A percentile compares a stretch with the other conserved stretches of the same genome.
Conservation (phyloP, 92 coral and sea anemone genomes). For the Pocillopora meandrina region DNA sequence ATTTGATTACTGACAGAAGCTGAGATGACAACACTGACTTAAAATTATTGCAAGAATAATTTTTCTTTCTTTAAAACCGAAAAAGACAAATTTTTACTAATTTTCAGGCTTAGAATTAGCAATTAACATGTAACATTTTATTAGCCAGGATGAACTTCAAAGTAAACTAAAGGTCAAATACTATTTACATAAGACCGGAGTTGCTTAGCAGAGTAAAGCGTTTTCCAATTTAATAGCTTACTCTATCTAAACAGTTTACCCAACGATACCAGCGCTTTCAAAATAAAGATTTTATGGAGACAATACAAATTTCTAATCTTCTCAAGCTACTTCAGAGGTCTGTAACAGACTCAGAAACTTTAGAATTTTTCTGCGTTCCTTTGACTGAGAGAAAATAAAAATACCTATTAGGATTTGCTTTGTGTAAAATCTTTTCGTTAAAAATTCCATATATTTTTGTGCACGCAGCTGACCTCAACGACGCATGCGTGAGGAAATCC, state of each 20-base stretch:
- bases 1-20: not conserved
- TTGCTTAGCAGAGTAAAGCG: not conserved
- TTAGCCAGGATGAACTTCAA: not conserved
- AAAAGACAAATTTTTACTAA: not conserved
- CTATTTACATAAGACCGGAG: slow-evolving; percentile 4
- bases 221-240: slow-evolving; percentile 12
- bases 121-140: not conserved
- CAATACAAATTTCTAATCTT: not conserved
- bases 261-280: not conserved
- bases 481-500: not conserved
- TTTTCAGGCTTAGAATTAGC: not conserved
- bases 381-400: not conserved
- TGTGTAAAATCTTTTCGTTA: not conserved
- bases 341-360: not conserved
- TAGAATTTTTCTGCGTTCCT: not conserved
- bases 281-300: not conserved
- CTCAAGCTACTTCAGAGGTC: not conserved
- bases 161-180: not conserved
- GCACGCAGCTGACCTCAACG: not conserved
- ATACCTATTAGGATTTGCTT: not conserved
- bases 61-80: not conserved
- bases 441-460: not conserved
- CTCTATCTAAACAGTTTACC: not conserved
- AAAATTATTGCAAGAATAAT: not conserved
- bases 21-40: not conserved